Conservation (phyloP, 2,113 vertebrate species). For the Lasiurus borealis region DNA sequence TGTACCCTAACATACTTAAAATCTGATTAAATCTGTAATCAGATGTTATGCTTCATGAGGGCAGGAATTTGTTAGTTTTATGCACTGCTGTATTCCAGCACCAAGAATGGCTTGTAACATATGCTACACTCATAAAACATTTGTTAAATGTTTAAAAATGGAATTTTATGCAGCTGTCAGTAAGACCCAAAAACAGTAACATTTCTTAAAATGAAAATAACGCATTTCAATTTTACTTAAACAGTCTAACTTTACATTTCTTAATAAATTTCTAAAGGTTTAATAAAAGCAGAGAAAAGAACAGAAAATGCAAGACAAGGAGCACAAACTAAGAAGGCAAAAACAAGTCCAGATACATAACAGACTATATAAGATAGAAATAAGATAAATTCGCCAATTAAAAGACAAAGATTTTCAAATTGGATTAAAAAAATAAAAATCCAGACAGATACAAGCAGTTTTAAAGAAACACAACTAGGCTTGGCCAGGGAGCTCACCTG, state of each 20-base stretch:
- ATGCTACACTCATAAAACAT: neutral
- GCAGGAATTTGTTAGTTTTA: neutral
- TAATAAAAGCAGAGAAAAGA: conserved; percentile 51
- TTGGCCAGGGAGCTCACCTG: neutral
- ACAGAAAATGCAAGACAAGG: conserved; percentile 34
- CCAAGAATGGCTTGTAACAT: neutral
- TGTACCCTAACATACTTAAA: conserved; percentile 55
- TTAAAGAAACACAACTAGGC: conserved; percentile 22
- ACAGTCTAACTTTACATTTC: conserved; percentile 24
- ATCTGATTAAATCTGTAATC: neutral
- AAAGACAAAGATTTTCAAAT: conserved; percentile 3
- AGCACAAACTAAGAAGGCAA: conserved; percentile 25
- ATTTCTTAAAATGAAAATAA: conserved; percentile 40
- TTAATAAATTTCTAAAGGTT: conserved; percentile 51
- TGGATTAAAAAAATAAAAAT: neutral
- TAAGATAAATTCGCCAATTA: neutral
- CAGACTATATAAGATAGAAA: neutral
- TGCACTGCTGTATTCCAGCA: neutral
- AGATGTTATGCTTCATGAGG: neutral
- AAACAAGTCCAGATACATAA: neutral
- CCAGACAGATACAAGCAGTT: neutral
- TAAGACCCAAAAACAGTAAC: neutral
- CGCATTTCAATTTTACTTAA: conserved; percentile 42
- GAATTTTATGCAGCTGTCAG: neutral
- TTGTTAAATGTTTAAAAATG: neutral